Base-by-base conservation (phyloP, 2,113 vertebrate species). In the Girardinichthys multiradiatus region DNA sequence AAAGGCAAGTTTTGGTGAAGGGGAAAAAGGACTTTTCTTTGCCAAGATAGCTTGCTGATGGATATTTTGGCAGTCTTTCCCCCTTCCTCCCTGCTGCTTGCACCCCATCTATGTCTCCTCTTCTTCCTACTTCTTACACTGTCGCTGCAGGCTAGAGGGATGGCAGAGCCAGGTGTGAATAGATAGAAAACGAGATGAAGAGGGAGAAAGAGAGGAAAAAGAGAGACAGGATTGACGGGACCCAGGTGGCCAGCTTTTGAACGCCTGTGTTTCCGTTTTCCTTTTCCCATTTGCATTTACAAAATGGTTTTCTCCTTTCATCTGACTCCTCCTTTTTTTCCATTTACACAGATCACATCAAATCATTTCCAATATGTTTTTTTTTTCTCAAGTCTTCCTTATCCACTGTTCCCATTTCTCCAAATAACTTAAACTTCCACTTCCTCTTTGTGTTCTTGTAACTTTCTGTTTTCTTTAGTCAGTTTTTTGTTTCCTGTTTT, bases 191-290 rank as follows among this genome's bases (percentile, higher is more conserved):
- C 45, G 37, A 72, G 65, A 62, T 58, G 68, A 66, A 37, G 10
- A 12, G 67, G 29, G 68, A 72, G 35, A 58, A 61, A 71, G 63
- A 59, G 62, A 60, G 63, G 14, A 14, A 54, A 63, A 54, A 28
- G 35, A 65, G 77, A 72, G 81, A 71, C 26, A 19, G 31, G 70
- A 85, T 57, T 86, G 89, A 87, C 83, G 73, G 80, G 72, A 72
- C 86, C 86, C 91, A 90, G 90, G 87, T 91, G 88, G 86, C 83
- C 77, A 70, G 76, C 57, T 68, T 68, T 70, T 70, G 64, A 79
- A 76, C 21, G 64, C 79, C 75, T 39, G 64, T 77, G 77, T 77
- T 72, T 68, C 75, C 68, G 70, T 83, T 72, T 68, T 84, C 57
- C 59, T 27, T 63, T 57, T 64, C 80, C 85, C 79, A 89, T 91